These are phyloP conservation scores for Hylia prasina DNA, from an alignment of 2,113 vertebrate genomes.

Conservation along the genomic window DNA sequence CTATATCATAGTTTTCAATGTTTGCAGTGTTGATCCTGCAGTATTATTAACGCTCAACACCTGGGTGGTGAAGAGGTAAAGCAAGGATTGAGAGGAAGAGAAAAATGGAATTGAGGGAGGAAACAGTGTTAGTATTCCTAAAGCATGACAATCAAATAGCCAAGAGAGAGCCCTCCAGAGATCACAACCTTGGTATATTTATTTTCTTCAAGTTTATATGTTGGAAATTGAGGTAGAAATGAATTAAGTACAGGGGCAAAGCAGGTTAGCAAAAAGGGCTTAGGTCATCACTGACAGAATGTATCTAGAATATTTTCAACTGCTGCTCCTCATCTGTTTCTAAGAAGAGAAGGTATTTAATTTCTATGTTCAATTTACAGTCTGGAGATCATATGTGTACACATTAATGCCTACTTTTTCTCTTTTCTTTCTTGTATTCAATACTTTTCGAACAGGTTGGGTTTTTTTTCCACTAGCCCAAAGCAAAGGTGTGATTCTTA, in stretches of 20 bases:
- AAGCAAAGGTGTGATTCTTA: not conserved
- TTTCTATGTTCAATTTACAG: not conserved
- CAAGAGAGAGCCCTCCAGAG: not conserved
- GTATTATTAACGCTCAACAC: not conserved
- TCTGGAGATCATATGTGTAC: not conserved
- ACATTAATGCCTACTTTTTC: not conserved
- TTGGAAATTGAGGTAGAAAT: not conserved
- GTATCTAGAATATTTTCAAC: not conserved
- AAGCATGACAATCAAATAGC: not conserved
- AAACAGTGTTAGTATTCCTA: not conserved
- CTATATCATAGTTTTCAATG: not conserved
- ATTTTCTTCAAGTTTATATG: slow-evolving; percentile 1
- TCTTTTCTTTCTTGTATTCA: not conserved
- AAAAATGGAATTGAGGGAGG: not conserved
- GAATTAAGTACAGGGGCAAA: not conserved
- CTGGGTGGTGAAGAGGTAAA: not conserved
- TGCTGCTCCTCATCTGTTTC: not conserved
- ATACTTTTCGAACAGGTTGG: not conserved
- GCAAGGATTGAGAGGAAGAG: not conserved
- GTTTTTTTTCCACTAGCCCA: not conserved
- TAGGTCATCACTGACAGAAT: not conserved
- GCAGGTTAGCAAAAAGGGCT: not conserved
- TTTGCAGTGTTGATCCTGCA: not conserved
- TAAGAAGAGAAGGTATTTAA: not conserved
- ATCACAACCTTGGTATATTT: not conserved